phyloP scores from a whole-genome alignment of 37 sponge, comb jelly and placozoan species.

The Halisarca cf. caerulea region DNA sequence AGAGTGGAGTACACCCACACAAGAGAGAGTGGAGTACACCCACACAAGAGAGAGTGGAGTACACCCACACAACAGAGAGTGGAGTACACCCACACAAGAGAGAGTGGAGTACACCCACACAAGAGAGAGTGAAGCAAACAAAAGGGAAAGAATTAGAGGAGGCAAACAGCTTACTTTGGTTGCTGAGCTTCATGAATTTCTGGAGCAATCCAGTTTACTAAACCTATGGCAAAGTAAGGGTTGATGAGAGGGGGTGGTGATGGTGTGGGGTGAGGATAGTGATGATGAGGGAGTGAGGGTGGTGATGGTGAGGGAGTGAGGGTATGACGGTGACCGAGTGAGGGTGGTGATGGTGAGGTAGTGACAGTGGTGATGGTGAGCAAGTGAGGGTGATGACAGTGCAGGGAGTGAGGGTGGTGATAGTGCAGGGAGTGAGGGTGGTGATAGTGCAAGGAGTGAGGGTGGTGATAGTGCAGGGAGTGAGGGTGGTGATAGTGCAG shows the following conservation, averaged over 20 bases:
- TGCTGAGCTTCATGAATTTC: constrained; percentile 53
- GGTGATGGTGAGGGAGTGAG: too few species aligned
- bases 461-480: too few species aligned
- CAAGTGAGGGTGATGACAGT: too few species aligned
- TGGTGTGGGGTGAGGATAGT: not conserved
- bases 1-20: not conserved
- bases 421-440: too few species aligned
- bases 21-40: not conserved
- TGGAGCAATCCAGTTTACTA: constrained; percentile 87
- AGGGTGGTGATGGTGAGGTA: too few species aligned
- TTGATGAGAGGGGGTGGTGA: not conserved
- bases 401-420: too few species aligned
- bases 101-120: too few species aligned
- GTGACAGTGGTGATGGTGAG: too few species aligned
- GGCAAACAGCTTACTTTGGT: constrained; percentile 36
- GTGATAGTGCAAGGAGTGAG: too few species aligned
- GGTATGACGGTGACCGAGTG: too few species aligned
- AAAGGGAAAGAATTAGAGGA: not conserved
- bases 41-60: not conserved
- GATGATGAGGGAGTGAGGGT: too few species aligned
- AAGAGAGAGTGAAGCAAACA: not conserved
- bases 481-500: too few species aligned
- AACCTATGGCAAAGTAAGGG: constrained; percentile 44
- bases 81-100: not conserved
- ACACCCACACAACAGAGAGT: not conserved